Evolutionary conservation across 2,113 vertebrate species (phyloP).

Genomic region (Malurus cyaneus): DNA sequence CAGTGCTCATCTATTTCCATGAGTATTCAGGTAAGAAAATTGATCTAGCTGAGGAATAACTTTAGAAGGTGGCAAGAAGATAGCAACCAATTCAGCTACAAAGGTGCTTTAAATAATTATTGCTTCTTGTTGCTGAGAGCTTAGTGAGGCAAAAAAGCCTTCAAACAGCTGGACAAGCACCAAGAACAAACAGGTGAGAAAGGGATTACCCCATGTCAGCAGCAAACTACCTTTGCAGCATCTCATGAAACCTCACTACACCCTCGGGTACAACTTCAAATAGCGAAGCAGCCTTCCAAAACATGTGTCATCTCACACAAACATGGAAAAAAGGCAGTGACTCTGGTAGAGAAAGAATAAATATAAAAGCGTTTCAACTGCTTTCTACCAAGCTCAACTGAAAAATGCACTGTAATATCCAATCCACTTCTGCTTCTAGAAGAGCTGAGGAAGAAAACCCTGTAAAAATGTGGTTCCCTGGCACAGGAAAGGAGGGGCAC

Average conservation of each 20-base stretch:
- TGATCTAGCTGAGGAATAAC: background rate
- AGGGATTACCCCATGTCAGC: background rate
- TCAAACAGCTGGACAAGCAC: background rate
- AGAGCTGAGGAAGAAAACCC: background rate
- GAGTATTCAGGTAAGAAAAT: background rate
- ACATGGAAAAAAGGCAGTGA: background rate
- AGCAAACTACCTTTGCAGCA: background rate
- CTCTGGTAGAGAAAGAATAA: background rate
- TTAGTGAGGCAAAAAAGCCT: background rate
- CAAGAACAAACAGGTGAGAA: background rate
- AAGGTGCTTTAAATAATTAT: background rate
- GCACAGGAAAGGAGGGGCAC: slow-evolving; percentile 47
- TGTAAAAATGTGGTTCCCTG: slow-evolving; percentile 16
- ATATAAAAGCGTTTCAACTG: background rate
- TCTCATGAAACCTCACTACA: background rate
- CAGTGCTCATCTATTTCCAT: background rate
- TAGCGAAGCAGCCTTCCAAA: background rate
- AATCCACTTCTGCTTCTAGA: background rate
- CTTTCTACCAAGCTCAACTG: background rate
- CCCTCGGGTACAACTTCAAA: accelerated
- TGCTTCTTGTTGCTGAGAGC: background rate
- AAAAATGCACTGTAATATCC: background rate
- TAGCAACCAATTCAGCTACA: background rate
- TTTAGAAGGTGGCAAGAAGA: background rate
- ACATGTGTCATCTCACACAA: background rate